phyloP scores from a whole-genome alignment of 2,113 vertebrate species.

The Hemibagrus wyckioides region DNA sequence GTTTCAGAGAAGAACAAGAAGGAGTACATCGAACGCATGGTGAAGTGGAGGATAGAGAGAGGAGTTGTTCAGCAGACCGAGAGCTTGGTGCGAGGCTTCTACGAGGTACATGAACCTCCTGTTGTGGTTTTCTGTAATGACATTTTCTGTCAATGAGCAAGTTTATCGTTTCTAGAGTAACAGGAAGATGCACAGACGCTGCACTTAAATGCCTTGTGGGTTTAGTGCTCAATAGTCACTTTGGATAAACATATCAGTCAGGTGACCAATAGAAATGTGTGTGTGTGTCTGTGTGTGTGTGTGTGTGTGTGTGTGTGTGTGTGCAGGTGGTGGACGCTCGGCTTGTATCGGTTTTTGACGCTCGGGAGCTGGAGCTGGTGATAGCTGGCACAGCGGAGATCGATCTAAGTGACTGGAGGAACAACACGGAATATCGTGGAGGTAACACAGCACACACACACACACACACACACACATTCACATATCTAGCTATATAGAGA shows the following conservation, averaged over 20 bases:
- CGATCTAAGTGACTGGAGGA: constrained; percentile 94
- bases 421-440: constrained; percentile 98
- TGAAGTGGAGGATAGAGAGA: constrained; percentile 97
- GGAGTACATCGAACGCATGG: constrained; percentile 98
- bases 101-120: constrained; percentile 80
- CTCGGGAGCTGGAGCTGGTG: constrained; percentile 94
- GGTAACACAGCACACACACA: constrained; percentile 67
- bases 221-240: not conserved
- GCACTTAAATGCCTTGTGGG: not conserved
- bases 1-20: constrained; percentile 99
- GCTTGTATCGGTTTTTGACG: constrained; percentile 96
- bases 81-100: constrained; percentile 97
- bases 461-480: not conserved
- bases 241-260: not conserved
- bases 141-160: not conserved
- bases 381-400: constrained; percentile 98
- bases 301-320: not conserved
- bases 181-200: too few relatives aligned
- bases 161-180: not conserved
- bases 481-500: too few relatives aligned
- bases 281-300: not conserved
- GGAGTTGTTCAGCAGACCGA: constrained; percentile 98
- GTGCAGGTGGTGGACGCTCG: constrained; percentile 92
- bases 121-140: too few relatives aligned
- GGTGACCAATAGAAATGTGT: not conserved